Base-by-base conservation (phyloP, 2,113 vertebrate genomes). In the Phylloscopus trochiloides region DNA sequence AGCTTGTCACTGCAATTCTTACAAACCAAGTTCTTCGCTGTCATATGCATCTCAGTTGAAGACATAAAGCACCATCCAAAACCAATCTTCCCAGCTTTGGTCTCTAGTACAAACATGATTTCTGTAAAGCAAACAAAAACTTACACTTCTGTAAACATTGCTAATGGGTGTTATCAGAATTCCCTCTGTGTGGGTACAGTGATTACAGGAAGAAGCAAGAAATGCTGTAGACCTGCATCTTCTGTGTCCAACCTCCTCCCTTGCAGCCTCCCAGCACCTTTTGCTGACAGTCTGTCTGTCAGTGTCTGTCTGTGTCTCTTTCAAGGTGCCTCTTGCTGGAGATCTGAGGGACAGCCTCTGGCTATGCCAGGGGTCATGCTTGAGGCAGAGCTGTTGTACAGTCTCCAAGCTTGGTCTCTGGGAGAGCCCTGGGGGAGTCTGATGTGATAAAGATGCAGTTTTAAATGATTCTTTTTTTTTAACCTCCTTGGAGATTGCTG, bases 301-400 rank as follows among this genome's bases (percentile, higher is more conserved):
- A 28, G 34, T 0, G 17, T 81, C 65, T 0, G 1, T 75, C 61
- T 73, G 70, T 0, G 0, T 28, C 50, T 59, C 24, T 75, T 62
- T 78, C 55, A 72, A 82, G 40, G 9, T 42, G 43, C 45, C 21
- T 82, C 5, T 1, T 31, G 36, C 62, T 4, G 2, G 58, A 83
- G 88, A 92, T 86, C 66, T 93, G 92, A 92, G 0, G 3, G 50
- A 73, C 0, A 0, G 94, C 94, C 85, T 73, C 75, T 82, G 86
- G 94, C 78, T 76, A 34, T 16, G 86, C 90, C 38, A 45, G 42
- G 75, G 86, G 86, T 90, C 67, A 7, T 14, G 86, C 88, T 90
- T 43, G 71, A 93, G 79, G 94, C 86, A 76, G 32, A 1, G 1
- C 50, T 95, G 94, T 93, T 67, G 42, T 88, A 94, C 82, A 83